Base-by-base conservation (phyloP, 1,140 invertebrate genomes). In the Dufourea novaeangliae region DNA sequence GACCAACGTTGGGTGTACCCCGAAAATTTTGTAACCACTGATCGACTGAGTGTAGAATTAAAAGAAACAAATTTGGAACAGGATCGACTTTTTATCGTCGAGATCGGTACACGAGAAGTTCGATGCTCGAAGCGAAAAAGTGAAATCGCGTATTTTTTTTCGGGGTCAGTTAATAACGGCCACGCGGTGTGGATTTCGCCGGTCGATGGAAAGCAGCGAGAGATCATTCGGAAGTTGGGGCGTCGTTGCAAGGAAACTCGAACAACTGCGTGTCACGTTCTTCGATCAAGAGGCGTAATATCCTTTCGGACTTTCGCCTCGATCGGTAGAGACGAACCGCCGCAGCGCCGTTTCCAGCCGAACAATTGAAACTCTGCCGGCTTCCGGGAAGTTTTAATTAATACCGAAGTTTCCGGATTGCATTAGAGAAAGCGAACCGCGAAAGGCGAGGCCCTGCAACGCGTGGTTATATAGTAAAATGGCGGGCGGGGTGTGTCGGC, bases 341-440 rank as follows among this genome's bases (percentile, higher is more conserved):
- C 10, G 22, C 34, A 12, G 34, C 44, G 44, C 22, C n/a, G 37
- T 44, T 68, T 68, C 29, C 52, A n/a, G 29, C 17, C 37, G 54
- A 57, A 75, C 37, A 57, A 75, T 75, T 52, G 63, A 39, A 68
- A 68, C 50, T 57, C 20, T 32, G n/a, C n/a, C 44, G 14, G n/a
- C 22, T 44, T 34, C 39, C 14, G 50, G 22, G 25, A 59, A 75
- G 63, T 75, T 75, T 75, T 75, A 75, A 75, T 75, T 75, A 75
- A 57, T 68, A 20, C n/a, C 50, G 1, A 68, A 75, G 72, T 75
- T 77, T 7, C 14, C 66, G 14, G 25, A 29, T 41, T 57, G 73
- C 25, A 46, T 69, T 39, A 57, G 52, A 34, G 34, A 39, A 22
- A 7, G 7, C 39, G 7, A 25, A 12, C 29, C 20, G 41, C 39